These are phyloP conservation scores for Habropoda laboriosa DNA, from an alignment of 1,140 invertebrate genomes.

Conservation along the genomic window DNA sequence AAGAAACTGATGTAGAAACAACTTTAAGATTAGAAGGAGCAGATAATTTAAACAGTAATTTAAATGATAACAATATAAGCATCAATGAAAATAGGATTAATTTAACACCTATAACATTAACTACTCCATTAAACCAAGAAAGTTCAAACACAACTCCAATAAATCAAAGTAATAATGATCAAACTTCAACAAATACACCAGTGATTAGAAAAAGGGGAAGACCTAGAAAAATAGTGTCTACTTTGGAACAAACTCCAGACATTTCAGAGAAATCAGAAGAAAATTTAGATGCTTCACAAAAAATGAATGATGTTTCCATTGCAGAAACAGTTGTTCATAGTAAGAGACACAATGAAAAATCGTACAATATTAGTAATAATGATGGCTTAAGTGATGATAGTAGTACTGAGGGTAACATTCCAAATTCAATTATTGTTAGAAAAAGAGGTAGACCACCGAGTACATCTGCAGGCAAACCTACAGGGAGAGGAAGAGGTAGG, in stretches of 20 bases:
- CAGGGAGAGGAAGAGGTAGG: conserved; percentile 16
- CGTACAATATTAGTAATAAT: conserved; percentile 28
- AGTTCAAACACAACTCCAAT: background rate
- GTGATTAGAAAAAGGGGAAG: conserved; percentile 56
- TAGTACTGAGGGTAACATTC: conserved; percentile 15
- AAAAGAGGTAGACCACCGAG: conserved; percentile 11
- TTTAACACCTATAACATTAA: background rate
- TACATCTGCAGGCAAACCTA: conserved; percentile 19
- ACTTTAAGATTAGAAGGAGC: background rate
- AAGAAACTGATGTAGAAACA: background rate
- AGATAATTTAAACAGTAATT: conserved; percentile 11
- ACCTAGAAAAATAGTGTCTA: conserved; percentile 40
- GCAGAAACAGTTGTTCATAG: background rate
- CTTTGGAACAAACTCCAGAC: background rate
- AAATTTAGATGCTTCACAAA: background rate
- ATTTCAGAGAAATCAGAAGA: background rate
- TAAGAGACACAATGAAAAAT: conserved; percentile 23
- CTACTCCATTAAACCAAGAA: background rate
- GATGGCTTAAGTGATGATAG: conserved; percentile 40
- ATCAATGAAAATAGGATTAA: background rate
- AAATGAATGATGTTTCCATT: background rate
- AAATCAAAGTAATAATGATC: conserved; percentile 9
- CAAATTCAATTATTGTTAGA: conserved; percentile 1
- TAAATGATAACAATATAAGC: background rate
- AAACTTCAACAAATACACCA: background rate